These are phyloP conservation scores for Drosophila yakuba DNA, from an alignment of 1,140 invertebrate genomes.

Conservation along the genomic window DNA sequence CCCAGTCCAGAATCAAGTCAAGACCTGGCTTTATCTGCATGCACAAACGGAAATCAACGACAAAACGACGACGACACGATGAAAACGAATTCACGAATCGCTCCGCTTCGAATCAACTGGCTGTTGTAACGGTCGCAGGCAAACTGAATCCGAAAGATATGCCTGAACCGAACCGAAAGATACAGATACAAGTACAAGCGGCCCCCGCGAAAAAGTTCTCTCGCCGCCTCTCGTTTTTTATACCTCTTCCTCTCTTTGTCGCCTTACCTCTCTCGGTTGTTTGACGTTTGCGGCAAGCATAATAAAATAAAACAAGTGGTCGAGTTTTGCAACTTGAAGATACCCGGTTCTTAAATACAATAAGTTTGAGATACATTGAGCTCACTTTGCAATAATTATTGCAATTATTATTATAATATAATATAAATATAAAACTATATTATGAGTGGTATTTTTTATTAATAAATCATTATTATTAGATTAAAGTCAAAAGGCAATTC, in stretches of 20 bases:
- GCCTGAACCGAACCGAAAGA: slow-evolving; percentile 21
- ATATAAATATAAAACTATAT: too few species aligned
- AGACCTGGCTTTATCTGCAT: slow-evolving; percentile 33
- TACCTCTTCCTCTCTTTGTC: background rate
- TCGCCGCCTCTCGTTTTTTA: slow-evolving; percentile 2
- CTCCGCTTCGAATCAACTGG: slow-evolving; percentile 60
- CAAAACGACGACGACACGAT: slow-evolving; percentile 45
- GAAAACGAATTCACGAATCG: slow-evolving; percentile 58
- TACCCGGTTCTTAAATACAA: slow-evolving; percentile 7
- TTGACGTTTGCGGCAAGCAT: slow-evolving; percentile 27
- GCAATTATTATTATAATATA: too few species aligned
- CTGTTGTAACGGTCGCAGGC: slow-evolving; percentile 72
- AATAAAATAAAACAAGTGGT: slow-evolving; percentile 28
- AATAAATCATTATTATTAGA: too few species aligned
- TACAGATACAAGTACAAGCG: slow-evolving; percentile 31
- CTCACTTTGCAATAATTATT: background rate
- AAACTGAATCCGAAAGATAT: slow-evolving; percentile 53
- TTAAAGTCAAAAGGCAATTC: too few species aligned
- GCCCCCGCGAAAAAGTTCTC: slow-evolving; percentile 25
- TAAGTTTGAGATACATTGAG: background rate
- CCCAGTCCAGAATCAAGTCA: slow-evolving; percentile 29
- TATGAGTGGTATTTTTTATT: too few species aligned
- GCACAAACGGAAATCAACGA: slow-evolving; percentile 64
- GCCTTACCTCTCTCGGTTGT: background rate
- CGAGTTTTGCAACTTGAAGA: slow-evolving; percentile 14